Percentiles rank a stretch among this genome's conserved stretches.
Evolutionary conservation across 64 coral and sea anemone genomes (phyloP).

Genomic region (Porites lutea): DNA sequence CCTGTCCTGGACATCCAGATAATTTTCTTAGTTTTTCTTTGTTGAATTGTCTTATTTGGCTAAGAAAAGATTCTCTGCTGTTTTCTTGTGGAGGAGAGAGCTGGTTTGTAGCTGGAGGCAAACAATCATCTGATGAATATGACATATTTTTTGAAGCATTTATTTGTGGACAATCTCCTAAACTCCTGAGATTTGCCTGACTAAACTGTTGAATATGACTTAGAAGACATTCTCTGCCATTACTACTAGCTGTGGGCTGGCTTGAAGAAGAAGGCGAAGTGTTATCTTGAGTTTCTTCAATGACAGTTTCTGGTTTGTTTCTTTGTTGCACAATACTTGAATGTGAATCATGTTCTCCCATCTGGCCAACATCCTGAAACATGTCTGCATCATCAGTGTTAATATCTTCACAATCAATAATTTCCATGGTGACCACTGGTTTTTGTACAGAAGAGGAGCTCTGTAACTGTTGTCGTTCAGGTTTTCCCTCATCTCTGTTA

Average conservation of each 20-base stretch:
- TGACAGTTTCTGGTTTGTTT: not conserved
- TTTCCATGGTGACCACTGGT: not conserved
- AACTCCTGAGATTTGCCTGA: not conserved
- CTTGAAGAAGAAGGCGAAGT: not conserved
- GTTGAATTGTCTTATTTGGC: slow-evolving; percentile 29
- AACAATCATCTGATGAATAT: not conserved
- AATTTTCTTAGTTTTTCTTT: slow-evolving; percentile 5
- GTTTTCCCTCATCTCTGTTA: not conserved
- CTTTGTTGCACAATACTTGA: not conserved
- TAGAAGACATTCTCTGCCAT: slow-evolving; percentile 31
- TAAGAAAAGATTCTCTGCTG: slow-evolving; percentile 26
- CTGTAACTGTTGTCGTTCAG: not conserved
- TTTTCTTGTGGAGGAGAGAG: not conserved
- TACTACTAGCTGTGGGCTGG: not conserved
- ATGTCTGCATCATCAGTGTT: not conserved
- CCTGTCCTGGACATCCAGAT: not conserved
- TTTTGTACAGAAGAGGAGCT: not conserved
- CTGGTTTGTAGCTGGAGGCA: not conserved
- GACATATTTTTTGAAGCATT: not conserved
- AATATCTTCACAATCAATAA: not conserved
- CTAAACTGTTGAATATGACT: not conserved
- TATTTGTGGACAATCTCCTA: not conserved
- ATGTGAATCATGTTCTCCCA: not conserved
- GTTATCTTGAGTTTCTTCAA: not conserved
- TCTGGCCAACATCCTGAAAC: not conserved